Percentiles rank a stretch among this genome's conserved stretches.
Evolutionary conservation across 2,113 vertebrate species (phyloP).

Genomic region (Columba janthina): DNA sequence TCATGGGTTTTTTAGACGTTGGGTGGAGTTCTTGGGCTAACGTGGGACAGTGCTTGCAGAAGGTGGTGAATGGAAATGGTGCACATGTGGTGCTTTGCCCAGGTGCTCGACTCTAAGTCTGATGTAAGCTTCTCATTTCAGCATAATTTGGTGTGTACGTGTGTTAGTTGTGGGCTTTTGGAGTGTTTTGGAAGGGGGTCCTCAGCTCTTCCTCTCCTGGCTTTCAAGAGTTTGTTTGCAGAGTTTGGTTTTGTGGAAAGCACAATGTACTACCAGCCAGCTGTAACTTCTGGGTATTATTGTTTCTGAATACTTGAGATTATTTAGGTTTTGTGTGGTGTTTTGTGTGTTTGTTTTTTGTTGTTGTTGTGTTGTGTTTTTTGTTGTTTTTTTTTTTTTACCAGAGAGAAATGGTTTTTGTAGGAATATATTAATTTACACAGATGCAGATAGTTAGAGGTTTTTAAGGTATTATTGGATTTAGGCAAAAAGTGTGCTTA

Average conservation of each 20-base stretch:
- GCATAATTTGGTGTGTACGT: fast-evolving
- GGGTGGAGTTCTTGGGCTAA: neutral
- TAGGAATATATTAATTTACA: neutral
- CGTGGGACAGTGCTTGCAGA: fast-evolving
- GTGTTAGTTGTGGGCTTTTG: neutral
- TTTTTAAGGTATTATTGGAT: neutral
- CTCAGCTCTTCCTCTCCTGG: neutral
- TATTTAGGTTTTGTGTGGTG: neutral
- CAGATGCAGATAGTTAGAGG: fast-evolving
- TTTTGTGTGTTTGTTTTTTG: neutral
- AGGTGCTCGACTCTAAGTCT: neutral
- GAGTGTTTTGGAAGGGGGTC: neutral
- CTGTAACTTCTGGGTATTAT: neutral
- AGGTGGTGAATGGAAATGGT: neutral
- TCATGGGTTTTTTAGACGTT: neutral
- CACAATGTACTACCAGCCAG: neutral
- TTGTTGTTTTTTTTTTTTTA: neutral
- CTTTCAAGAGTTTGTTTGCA: neutral
- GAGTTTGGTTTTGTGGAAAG: neutral
- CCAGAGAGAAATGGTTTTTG: neutral
- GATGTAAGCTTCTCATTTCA: neutral
- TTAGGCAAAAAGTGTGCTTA: neutral
- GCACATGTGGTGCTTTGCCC: neutral
- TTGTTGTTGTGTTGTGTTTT: too few relatives aligned
- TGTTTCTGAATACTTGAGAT: neutral